phyloP scores from a whole-genome alignment of 2,113 vertebrate species.

The Mesocricetus auratus region DNA sequence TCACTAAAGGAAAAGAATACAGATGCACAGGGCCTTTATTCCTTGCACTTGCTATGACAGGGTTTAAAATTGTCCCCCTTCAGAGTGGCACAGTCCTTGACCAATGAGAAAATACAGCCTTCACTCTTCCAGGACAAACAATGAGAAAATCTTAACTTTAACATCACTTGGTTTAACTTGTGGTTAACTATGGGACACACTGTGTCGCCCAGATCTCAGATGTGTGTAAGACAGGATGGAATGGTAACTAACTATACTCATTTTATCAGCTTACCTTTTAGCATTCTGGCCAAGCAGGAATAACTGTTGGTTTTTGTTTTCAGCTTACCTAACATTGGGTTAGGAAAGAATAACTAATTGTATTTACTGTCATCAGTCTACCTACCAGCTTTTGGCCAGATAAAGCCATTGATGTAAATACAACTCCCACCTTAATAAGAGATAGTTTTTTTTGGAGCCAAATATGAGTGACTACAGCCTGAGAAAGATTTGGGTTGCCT shows the following conservation, averaged over 20 bases:
- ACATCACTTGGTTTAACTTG: too few species aligned
- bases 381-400: not conserved
- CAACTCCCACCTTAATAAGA: not conserved
- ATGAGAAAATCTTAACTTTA: not conserved
- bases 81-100: not conserved
- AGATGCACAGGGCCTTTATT: not conserved
- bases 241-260: not conserved
- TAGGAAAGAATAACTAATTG: not conserved
- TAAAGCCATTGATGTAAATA: not conserved
- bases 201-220: not conserved
- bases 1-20: not conserved
- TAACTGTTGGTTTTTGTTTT: not conserved
- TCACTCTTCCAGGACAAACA: not conserved
- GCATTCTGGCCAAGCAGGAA: not conserved
- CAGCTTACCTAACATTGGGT: not conserved
- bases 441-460: not conserved
- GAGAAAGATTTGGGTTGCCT: not conserved
- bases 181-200: not conserved
- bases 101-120: not conserved
- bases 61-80: not conserved
- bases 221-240: not conserved
- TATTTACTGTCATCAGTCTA: not conserved
- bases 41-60: too few species aligned
- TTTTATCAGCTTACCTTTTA: not conserved
- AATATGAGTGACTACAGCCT: not conserved